A percentile compares a stretch with the other conserved stretches of the same genome.
Evolutionary conservation across 2,888 invertebrate genomes (phyloP).

Genomic region (Cryptus viduatorius): DNA sequence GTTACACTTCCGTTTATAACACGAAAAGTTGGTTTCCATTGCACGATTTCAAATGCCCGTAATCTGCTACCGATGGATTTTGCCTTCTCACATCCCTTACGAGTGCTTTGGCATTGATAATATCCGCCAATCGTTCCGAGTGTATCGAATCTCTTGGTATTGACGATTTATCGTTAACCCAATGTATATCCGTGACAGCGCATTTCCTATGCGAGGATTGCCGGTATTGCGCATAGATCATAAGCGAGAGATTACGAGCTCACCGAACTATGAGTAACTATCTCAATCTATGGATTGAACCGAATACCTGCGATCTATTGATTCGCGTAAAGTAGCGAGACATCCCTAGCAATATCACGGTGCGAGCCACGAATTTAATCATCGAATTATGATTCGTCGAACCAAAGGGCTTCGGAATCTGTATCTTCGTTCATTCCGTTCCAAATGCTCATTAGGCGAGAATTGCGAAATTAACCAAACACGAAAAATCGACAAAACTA

Average conservation of each 20-base stretch:
- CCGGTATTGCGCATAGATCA: constrained; percentile 36
- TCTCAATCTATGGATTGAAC: neutral
- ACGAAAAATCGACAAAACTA: no score
- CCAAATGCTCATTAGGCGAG: neutral
- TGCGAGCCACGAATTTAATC: neutral
- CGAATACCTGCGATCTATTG: neutral
- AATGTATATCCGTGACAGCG: constrained; percentile 27
- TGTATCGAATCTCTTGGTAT: constrained; percentile 46
- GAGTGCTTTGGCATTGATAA: constrained; percentile 35
- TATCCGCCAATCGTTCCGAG: constrained; percentile 32
- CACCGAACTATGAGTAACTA: constrained; percentile 5
- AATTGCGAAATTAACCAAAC: neutral
- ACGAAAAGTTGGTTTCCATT: neutral
- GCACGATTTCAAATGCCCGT: neutral
- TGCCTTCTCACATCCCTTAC: neutral
- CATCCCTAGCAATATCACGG: neutral
- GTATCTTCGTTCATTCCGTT: neutral
- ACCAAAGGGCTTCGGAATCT: neutral
- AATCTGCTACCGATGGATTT: neutral
- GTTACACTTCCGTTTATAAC: neutral
- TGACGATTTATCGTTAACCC: constrained; percentile 48
- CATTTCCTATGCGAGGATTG: constrained; percentile 3
- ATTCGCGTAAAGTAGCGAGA: neutral
- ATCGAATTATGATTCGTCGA: constrained; percentile 48
- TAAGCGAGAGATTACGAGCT: constrained; percentile 31